These are phyloP conservation scores for Pantherophis vulpinus DNA, from an alignment of 2,797 vertebrate species.

Conservation along the genomic window DNA sequence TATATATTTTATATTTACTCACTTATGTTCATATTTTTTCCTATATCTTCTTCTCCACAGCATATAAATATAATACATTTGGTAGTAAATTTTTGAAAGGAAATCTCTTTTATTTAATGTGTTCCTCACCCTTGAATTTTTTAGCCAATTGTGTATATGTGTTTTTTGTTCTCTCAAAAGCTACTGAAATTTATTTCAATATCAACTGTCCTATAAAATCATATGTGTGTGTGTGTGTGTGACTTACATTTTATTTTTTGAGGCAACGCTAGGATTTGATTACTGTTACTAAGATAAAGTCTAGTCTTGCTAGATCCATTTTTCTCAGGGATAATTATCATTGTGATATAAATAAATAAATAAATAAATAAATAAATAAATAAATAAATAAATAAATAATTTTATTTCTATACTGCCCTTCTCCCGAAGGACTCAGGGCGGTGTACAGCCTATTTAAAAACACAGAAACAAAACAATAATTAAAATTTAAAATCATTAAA, in stretches of 20 bases:
- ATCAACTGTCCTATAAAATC: neutral
- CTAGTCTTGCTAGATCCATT: neutral
- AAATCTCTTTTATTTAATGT: neutral
- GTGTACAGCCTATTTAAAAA: too few species aligned
- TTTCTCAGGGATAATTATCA: neutral
- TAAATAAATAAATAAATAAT: too few species aligned
- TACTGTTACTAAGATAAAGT: neutral
- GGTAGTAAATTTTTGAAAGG: neutral
- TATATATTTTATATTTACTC: neutral
- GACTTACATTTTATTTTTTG: neutral
- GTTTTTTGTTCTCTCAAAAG: conserved; percentile 13
- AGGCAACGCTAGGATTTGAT: neutral
- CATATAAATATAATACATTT: neutral
- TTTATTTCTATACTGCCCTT: too few species aligned
- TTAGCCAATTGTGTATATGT: neutral
- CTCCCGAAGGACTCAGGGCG: too few species aligned
- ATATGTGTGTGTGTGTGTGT: neutral
- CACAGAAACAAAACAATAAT: too few species aligned
- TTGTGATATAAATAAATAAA: too few species aligned
- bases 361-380: too few species aligned
- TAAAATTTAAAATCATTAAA: too few species aligned
- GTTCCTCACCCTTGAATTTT: neutral
- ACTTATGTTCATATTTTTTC: neutral
- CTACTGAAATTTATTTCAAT: neutral
- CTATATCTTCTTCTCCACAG: neutral